phyloP scores from a whole-genome alignment of 2,113 vertebrate genomes.

The Gymnobelideus leadbeateri region DNA sequence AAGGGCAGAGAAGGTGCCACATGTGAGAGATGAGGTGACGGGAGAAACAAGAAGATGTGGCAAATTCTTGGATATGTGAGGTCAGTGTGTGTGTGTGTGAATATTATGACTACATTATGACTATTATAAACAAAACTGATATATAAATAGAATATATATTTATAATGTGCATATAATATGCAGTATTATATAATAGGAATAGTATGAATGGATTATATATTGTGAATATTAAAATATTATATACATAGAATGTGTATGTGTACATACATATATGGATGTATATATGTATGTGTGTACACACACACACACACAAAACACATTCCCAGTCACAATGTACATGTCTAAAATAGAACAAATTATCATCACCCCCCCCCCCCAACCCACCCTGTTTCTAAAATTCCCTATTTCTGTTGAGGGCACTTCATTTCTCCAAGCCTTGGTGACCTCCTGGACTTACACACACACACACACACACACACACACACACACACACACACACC shows the following conservation, averaged over 20 bases:
- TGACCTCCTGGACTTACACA: neutral
- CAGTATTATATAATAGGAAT: neutral
- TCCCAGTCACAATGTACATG: neutral
- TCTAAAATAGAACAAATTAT: neutral
- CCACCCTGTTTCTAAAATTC: neutral
- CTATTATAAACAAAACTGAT: neutral
- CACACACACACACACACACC: neutral
- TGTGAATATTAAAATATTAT: neutral
- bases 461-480: no score
- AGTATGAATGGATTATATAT: neutral
- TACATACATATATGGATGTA: no score
- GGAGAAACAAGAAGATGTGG: no score
- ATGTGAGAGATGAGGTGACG: no score
- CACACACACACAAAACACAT: neutral
- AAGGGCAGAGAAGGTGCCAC: no score
- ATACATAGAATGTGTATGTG: no score
- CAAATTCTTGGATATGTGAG: no score
- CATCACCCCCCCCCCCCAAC: neutral
- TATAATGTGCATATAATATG: neutral
- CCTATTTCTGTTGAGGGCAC: neutral
- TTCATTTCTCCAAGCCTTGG: neutral
- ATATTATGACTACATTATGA: neutral
- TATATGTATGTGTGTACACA: no score
- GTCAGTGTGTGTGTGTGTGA: no score
- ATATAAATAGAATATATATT: no score